phyloP scores from a whole-genome alignment of 2,888 invertebrate species.

The Prenolepis imparis region DNA sequence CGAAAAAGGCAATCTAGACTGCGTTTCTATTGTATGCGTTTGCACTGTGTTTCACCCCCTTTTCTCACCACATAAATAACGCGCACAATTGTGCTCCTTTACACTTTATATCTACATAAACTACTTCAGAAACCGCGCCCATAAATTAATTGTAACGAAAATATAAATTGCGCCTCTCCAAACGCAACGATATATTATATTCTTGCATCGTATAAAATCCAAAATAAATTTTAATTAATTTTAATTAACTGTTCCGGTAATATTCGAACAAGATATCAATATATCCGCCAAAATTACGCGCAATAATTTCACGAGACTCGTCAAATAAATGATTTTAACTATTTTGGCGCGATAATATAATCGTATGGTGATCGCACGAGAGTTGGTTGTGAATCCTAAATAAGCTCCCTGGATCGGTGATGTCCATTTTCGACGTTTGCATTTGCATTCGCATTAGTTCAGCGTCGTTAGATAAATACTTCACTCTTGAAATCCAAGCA shows the following conservation, averaged over 20 bases:
- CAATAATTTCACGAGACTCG: conserved; percentile 33
- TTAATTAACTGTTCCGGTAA: not conserved
- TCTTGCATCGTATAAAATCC: not conserved
- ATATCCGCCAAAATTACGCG: conserved; percentile 12
- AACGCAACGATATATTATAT: not conserved
- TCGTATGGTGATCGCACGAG: conserved; percentile 10
- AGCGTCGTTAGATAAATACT: conserved; percentile 13
- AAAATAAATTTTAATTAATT: conserved; percentile 40
- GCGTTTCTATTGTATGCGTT: conserved; percentile 27
- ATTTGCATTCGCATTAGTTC: conserved; percentile 29
- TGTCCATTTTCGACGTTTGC: conserved; percentile 31
- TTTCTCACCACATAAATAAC: conserved; percentile 50
- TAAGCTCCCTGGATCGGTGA: conserved; percentile 29
- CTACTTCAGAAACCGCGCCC: not conserved
- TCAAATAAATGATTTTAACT: conserved; percentile 32
- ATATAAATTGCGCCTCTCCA: conserved; percentile 1
- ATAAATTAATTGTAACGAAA: conserved; percentile 32
- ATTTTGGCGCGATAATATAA: conserved; percentile 18
- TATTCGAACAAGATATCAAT: not conserved
- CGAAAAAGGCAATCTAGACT: conserved; percentile 44
- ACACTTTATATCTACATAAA: not conserved
- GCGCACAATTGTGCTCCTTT: conserved; percentile 37
- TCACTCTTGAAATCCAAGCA: conserved; percentile 22
- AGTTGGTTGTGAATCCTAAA: conserved; percentile 28
- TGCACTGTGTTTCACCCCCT: conserved; percentile 10